These are phyloP conservation scores for Prinia subflava DNA, from an alignment of 2,113 vertebrate genomes.

Conservation along the genomic window DNA sequence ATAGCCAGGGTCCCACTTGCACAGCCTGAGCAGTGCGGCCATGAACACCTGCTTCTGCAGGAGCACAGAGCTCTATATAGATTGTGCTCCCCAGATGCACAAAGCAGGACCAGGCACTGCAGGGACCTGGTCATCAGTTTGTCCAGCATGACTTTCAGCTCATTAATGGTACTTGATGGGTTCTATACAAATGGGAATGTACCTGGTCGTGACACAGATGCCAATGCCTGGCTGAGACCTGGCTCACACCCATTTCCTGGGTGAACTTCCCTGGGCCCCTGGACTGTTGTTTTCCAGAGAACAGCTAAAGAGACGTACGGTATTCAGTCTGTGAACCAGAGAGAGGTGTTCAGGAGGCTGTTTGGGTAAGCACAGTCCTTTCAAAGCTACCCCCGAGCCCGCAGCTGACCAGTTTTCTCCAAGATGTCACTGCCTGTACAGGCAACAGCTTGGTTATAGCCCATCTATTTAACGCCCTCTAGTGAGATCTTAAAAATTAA, in stretches of 20 bases:
- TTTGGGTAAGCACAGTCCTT: background rate
- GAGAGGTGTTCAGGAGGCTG: background rate
- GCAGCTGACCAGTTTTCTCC: background rate
- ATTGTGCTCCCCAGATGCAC: background rate
- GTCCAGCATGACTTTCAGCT: background rate
- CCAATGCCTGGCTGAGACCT: rapidly evolving
- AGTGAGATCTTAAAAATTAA: background rate
- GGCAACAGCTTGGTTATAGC: background rate
- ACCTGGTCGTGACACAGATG: background rate
- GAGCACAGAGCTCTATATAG: rapidly evolving
- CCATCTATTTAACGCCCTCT: conserved; percentile 10
- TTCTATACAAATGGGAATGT: background rate
- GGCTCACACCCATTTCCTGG: background rate
- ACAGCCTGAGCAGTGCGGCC: background rate
- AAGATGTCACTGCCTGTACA: background rate
- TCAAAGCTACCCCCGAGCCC: background rate
- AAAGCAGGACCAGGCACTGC: background rate
- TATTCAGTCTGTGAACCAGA: background rate
- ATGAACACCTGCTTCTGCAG: background rate
- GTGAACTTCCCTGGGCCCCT: background rate
- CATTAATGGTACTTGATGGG: background rate
- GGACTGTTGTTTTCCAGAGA: background rate
- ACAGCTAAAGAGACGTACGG: background rate
- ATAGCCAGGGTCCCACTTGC: no score
- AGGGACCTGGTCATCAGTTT: background rate